Conservation (phyloP, 2,888 invertebrate genomes). For the Apamea sordens region DNA sequence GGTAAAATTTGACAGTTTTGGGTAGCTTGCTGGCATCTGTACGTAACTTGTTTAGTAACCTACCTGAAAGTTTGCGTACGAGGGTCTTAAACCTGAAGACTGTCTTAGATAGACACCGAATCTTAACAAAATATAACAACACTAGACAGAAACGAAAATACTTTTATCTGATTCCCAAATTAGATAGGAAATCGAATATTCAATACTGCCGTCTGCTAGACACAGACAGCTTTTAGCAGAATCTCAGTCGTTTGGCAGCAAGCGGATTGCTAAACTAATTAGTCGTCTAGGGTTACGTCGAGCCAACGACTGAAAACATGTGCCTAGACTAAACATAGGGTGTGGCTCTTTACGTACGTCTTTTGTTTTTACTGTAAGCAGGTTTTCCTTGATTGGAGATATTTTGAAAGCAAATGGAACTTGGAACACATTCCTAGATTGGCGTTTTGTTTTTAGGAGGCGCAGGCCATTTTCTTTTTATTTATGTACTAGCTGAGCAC, state of each 20-base stretch:
- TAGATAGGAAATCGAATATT: slow-evolving; percentile 48
- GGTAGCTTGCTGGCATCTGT: too few relatives aligned
- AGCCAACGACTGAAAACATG: slow-evolving; percentile 30
- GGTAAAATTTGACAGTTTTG: too few relatives aligned
- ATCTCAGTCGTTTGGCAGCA: slow-evolving; percentile 43
- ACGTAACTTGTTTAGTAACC: background rate
- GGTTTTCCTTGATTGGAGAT: background rate
- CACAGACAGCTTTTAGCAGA: slow-evolving; percentile 22
- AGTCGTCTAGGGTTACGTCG: slow-evolving; percentile 36
- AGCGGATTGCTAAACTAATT: slow-evolving; percentile 54
- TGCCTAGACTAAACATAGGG: slow-evolving; percentile 8
- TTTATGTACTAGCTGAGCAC: background rate
- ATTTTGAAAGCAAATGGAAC: slow-evolving; percentile 5
- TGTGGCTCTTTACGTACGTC: background rate
- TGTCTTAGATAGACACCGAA: background rate
- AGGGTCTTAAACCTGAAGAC: background rate
- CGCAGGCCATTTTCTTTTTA: background rate
- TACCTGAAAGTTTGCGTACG: background rate
- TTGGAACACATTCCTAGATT: background rate
- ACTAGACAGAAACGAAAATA: slow-evolving; percentile 11
- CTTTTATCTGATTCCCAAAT: slow-evolving; percentile 31
- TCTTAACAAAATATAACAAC: background rate
- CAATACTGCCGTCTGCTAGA: slow-evolving; percentile 11
- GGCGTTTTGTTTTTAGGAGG: background rate
- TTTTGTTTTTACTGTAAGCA: slow-evolving; percentile 6